Conservation (phyloP, 1,140 invertebrate genomes). For the Solen grandis region DNA sequence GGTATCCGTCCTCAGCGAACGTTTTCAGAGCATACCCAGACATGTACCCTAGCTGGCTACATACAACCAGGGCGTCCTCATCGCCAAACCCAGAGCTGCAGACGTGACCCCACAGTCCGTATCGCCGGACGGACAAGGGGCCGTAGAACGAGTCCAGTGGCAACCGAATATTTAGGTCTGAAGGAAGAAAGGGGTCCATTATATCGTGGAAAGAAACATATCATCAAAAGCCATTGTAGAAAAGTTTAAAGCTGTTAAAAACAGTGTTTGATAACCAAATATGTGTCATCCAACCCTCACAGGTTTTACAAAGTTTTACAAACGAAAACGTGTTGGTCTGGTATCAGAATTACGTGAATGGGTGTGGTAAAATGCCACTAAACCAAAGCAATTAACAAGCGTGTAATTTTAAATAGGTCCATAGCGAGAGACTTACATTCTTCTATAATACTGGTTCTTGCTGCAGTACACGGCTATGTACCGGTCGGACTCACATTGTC, state of each 20-base stretch:
- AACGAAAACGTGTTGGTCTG: too few species aligned
- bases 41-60: slow-evolving; percentile 57
- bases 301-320: too few species aligned
- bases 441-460: background rate
- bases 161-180: slow-evolving; percentile 20
- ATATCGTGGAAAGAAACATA: background rate
- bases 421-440: slow-evolving; percentile 31
- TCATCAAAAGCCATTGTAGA: too few species aligned
- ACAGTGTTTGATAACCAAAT: too few species aligned
- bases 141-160: slow-evolving; percentile 44
- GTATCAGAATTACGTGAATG: too few species aligned
- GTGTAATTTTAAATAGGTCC: background rate
- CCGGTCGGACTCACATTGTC: slow-evolving; percentile 13
- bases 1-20: slow-evolving; percentile 1
- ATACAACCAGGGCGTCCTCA: slow-evolving; percentile 58
- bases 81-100: slow-evolving; percentile 59
- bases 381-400: too few species aligned
- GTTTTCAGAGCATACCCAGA: slow-evolving; percentile 35
- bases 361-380: too few species aligned
- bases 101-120: slow-evolving; percentile 58
- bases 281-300: too few species aligned
- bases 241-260: too few species aligned
- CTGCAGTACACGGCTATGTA: slow-evolving; percentile 44
- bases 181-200: background rate
- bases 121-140: slow-evolving; percentile 38